phyloP scores from a whole-genome alignment of 2,888 invertebrate species.

The Lagria hirta region DNA sequence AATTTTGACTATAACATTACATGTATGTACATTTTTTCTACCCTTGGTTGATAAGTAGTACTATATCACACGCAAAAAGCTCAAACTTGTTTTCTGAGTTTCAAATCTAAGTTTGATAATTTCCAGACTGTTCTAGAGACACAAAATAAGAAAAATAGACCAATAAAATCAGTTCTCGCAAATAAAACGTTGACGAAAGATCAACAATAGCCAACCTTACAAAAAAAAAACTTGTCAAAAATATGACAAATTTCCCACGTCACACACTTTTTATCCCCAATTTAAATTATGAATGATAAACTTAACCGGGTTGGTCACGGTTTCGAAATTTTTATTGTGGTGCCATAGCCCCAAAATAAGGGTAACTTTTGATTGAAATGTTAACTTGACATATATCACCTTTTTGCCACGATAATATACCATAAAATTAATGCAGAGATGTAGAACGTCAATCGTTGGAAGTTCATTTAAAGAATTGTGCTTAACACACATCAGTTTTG shows the following conservation, averaged over 20 bases:
- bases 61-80: no score
- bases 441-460: neutral
- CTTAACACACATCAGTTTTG: neutral
- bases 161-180: neutral
- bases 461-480: neutral
- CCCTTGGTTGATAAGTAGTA: no score
- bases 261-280: conserved; percentile 31
- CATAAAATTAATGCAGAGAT: conserved; percentile 29
- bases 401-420: conserved; percentile 36
- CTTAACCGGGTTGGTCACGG: conserved; percentile 38
- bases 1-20: no score
- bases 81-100: no score
- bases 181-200: neutral
- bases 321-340: conserved; percentile 38
- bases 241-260: conserved; percentile 34
- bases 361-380: conserved; percentile 35
- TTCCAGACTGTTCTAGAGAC: no score
- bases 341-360: conserved; percentile 11
- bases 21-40: no score
- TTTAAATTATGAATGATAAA: conserved; percentile 34
- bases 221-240: neutral
- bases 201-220: neutral
- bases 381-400: conserved; percentile 41
- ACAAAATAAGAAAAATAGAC: conserved; percentile 5
- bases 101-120: no score